These are phyloP conservation scores for Bombus huntii DNA, from an alignment of 1,140 invertebrate genomes.

Conservation along the genomic window DNA sequence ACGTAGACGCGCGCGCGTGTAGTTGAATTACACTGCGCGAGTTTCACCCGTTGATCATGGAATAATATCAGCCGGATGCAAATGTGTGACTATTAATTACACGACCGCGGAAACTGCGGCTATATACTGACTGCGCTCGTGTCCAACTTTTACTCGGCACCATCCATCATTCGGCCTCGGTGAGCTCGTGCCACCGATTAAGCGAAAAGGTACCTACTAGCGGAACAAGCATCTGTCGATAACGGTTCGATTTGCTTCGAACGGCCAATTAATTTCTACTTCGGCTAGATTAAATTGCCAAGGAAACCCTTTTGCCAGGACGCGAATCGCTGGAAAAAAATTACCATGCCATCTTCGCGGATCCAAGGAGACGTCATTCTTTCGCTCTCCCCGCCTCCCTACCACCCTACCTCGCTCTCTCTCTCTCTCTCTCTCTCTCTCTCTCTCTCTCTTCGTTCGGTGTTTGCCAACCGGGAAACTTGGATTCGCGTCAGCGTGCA, in stretches of 20 bases:
- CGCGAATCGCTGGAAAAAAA: neutral
- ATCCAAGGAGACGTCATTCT: neutral
- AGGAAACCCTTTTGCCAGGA: too few relatives aligned
- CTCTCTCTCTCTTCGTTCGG: neutral
- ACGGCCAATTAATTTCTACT: constrained; percentile 2
- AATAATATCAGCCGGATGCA: constrained; percentile 50
- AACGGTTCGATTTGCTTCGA: neutral
- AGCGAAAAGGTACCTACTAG: constrained; percentile 1
- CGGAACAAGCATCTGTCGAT: neutral
- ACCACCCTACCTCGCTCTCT: neutral
- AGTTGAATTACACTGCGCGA: constrained; percentile 44
- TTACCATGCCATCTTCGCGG: neutral
- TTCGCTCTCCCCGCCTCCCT: rapidly evolving
- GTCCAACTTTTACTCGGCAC: constrained; percentile 31
- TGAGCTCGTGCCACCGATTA: neutral
- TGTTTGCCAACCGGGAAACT: constrained; percentile 20
- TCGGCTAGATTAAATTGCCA: too few relatives aligned
- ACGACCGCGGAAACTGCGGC: constrained; percentile 26
- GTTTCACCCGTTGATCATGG: constrained; percentile 52
- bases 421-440: too few relatives aligned
- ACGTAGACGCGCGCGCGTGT: neutral
- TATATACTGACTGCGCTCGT: constrained; percentile 2
- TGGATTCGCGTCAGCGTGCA: neutral
- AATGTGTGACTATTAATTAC: constrained; percentile 56
- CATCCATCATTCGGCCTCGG: constrained; percentile 13